Base-by-base conservation (phyloP, 2,888 invertebrate species). In the Perithous albicinctus region DNA sequence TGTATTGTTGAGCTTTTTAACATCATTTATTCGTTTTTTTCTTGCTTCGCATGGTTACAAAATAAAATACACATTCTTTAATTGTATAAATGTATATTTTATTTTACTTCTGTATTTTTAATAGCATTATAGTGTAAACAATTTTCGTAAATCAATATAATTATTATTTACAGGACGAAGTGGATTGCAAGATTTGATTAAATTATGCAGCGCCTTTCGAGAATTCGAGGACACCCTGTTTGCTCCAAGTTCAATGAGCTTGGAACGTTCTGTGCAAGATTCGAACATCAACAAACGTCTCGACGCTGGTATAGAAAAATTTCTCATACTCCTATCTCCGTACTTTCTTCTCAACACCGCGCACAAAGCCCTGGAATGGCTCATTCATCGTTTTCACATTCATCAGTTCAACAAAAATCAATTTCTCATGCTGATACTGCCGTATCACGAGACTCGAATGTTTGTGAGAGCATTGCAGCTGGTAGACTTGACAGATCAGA, bases 341-440 rank as follows among this genome's bases (percentile, higher is more conserved):
- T 99, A 98, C 91, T 96, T 99, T 86, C 94, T 98, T 66, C 93
- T 98, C 0, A 96, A 96, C 87, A 95, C 96, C 6, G 95, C 98
- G 0, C 98, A 98, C 85, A 97, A 98, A 93, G 96, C 98, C 1
- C 92, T 99, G 61, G 99, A 99, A 94, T 99, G 99, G 99, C 94
- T 99, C 2, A 95, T 99, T 59, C 95, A 97, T 88, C 95, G 98
- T 86, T 99, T 96, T 91, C 95, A 96, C 85, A 96, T 99, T 81
- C 97, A 99, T 88, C 94, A 96, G 72, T 99, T 96, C 92, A 99
- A 99, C 90, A 95, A 95, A 75, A 96, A 97, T 89, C 95, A 96
- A 0, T 94, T 99, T 48, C 93, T 99, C 88, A 94, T 96, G 81
- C 93, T 97, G 7, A 96, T 97, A 74, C 93, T 99, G 73, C 99